These are phyloP conservation scores for Sciurus niger DNA, from an alignment of 2,113 vertebrate genomes.

Conservation along the genomic window DNA sequence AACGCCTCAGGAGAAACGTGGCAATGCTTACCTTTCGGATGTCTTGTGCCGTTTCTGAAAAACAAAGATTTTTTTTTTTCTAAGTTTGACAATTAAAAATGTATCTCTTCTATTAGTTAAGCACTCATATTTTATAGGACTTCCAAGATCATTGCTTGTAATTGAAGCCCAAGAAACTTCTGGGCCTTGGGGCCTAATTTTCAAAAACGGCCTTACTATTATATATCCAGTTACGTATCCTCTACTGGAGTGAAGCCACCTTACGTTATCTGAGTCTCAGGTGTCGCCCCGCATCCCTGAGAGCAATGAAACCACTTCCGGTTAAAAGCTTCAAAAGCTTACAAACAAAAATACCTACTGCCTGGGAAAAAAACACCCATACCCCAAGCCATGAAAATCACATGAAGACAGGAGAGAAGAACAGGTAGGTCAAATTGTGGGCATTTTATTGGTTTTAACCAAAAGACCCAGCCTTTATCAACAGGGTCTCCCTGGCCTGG, in stretches of 20 bases:
- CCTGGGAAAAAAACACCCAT: not conserved
- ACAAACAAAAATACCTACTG: not conserved
- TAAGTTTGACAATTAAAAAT: constrained; percentile 62
- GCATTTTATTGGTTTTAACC: not conserved
- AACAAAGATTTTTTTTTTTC: not conserved
- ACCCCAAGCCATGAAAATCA: not conserved
- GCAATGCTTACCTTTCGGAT: constrained; percentile 93
- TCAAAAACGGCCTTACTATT: not conserved
- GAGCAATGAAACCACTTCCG: not conserved
- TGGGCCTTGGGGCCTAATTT: not conserved
- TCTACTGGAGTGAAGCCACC: not conserved
- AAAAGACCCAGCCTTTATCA: not conserved
- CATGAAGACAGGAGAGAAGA: not conserved
- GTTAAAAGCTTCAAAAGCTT: not conserved
- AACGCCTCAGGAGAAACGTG: not conserved
- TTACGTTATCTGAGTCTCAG: not conserved
- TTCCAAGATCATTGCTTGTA: not conserved
- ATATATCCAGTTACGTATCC: not conserved
- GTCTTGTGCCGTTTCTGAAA: constrained; percentile 92
- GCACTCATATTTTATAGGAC: not conserved
- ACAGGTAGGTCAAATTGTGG: not conserved
- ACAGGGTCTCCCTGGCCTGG: not conserved
- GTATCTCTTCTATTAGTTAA: not conserved
- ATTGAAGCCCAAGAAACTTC: not conserved
- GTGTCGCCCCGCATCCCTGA: not conserved